Evolutionary conservation across 2,888 invertebrate species (phyloP), one percentile per base, ranked within the genome.

Genomic region (Orthosia cruda): DNA sequence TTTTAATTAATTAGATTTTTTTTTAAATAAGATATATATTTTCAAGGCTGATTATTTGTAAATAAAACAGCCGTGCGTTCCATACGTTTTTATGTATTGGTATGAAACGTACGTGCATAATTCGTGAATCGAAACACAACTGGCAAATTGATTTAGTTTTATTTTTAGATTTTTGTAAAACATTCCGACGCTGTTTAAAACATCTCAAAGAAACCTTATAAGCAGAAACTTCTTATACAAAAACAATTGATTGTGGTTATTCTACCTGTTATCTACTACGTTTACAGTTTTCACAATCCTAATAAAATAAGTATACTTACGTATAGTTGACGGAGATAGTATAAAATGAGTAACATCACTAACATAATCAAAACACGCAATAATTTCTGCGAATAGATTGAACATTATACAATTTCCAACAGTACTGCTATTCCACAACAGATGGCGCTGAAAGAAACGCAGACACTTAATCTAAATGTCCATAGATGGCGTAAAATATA

Each of bases 401-500:
- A 12, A 57, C 45, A 32, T 50, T 45, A 55, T 23, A 47, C 26
- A 55, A 58, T 47, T 64, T 55, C 2, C 40, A 63, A 23, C 59
- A 74, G 62, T 82, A 50, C 50, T 71, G 82, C 87, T 87, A 86
- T 67, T 86, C 40, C 15, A 45, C 54, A 74, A 71, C 49, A 87
- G 87, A 79, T 81, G 77, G 80, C 86, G 67, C 59, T 69, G 40
- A 49, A 32, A 20, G 4, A 54, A 23, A 40, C 2, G 0, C 2
- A 15, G 0, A 40, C 2, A 16, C 13, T 59, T 59, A 18, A n/a
- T 52, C 4, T 5, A 16, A 50, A 50, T 11, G 13, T 54, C 63
- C n/a, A 74, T 23, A 88, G 87, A 74, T 81, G 81, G 71, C 74
- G 20, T 7, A 18, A 26, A 45, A 49, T 47, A 4, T n/a, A 12